Percentiles rank a stretch among this genome's conserved stretches.
Conservation (phyloP, 1,140 invertebrate genomes). For the Pararge aegeria region DNA sequence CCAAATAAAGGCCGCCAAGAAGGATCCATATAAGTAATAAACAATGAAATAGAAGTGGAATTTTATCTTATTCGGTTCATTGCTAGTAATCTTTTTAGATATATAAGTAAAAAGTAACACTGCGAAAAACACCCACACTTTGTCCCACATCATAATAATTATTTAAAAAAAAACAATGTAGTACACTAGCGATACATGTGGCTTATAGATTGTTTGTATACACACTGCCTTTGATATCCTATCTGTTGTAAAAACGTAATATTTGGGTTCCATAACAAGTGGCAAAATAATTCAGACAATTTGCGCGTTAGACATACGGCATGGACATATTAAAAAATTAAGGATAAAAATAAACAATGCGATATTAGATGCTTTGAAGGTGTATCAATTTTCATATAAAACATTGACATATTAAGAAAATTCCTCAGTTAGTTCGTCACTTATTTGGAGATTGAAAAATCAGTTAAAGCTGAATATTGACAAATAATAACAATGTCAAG, state of each 20-base stretch:
- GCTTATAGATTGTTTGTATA: not conserved
- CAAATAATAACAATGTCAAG: too few species aligned
- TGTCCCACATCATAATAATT: constrained; percentile 48
- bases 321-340: too few species aligned
- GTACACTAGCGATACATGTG: not conserved
- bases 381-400: too few species aligned
- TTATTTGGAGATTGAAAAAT: too few species aligned
- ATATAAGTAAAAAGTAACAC: constrained; percentile 41
- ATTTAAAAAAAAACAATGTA: not conserved
- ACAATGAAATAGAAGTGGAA: constrained; percentile 49
- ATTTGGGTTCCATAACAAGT: constrained; percentile 14
- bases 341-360: too few species aligned
- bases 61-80: constrained; percentile 48
- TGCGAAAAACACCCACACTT: constrained; percentile 35
- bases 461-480: too few species aligned
- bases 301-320: too few species aligned
- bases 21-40: constrained; percentile 42
- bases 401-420: too few species aligned
- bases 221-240: constrained; percentile 7
- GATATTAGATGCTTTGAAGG: too few species aligned
- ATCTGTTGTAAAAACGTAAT: not conserved
- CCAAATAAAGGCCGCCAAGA: constrained; percentile 47
- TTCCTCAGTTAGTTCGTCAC: too few species aligned
- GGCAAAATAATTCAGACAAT: too few species aligned
- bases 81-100: constrained; percentile 44